Conservation (phyloP, 2,888 invertebrate genomes). For the Oscheius onirici region DNA sequence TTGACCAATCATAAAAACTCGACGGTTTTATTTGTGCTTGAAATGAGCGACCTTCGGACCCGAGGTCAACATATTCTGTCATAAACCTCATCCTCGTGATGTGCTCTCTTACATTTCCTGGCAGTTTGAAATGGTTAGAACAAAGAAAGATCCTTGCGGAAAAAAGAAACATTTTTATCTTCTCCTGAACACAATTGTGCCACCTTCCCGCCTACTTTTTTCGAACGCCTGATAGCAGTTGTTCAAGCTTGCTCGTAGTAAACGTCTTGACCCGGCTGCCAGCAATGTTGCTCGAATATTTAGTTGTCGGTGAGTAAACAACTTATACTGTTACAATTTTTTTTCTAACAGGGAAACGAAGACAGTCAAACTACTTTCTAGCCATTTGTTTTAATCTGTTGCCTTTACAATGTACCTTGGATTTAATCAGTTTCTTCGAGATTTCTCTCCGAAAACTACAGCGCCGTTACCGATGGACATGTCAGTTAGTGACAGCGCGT, state of each 20-base stretch:
- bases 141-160: neutral
- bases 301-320: slow-evolving; percentile 14
- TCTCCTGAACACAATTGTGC: neutral
- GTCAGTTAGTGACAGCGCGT: neutral
- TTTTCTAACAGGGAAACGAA: neutral
- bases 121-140: neutral
- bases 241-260: slow-evolving; percentile 16
- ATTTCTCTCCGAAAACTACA: neutral
- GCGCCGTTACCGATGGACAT: slow-evolving; percentile 1
- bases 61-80: too few relatives aligned
- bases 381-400: too few relatives aligned
- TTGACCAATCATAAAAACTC: too few relatives aligned
- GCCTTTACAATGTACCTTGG: too few relatives aligned
- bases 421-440: too few relatives aligned
- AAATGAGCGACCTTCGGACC: too few relatives aligned
- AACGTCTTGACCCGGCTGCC: neutral
- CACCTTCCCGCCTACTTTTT: neutral
- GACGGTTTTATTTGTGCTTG: too few relatives aligned
- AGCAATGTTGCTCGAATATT: slow-evolving; percentile 26
- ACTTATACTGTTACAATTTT: neutral
- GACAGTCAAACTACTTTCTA: too few relatives aligned
- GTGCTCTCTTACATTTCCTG: neutral
- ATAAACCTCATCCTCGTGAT: too few relatives aligned
- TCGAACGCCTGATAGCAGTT: slow-evolving; percentile 15
- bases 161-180: neutral